Evolutionary conservation across 2,113 vertebrate genomes (phyloP).

Genomic region (Neofelis nebulosa): DNA sequence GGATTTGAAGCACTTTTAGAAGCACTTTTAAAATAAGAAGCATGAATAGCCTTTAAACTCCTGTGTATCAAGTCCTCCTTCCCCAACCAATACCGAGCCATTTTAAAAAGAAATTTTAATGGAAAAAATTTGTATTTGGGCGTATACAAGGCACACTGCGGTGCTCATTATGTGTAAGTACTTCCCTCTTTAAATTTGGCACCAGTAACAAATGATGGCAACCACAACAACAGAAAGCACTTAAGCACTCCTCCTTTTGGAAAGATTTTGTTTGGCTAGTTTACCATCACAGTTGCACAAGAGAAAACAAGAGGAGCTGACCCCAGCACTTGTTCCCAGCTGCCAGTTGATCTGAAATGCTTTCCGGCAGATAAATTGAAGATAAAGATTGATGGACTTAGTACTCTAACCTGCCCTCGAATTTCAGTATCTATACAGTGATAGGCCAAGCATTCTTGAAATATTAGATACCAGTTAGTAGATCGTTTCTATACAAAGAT

Average conservation of each 20-base stretch:
- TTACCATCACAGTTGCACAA: background rate
- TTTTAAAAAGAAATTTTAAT: background rate
- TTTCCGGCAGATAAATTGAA: constrained; percentile 11
- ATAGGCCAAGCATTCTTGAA: constrained; percentile 19
- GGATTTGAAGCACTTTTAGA: constrained; percentile 91
- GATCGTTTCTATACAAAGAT: constrained; percentile 36
- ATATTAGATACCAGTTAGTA: constrained; percentile 19
- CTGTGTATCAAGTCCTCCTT: constrained; percentile 11
- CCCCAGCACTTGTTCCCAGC: background rate
- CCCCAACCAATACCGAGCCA: background rate
- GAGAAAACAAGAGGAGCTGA: background rate
- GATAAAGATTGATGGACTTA: background rate
- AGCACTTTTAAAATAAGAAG: constrained; percentile 86
- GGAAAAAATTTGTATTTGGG: constrained; percentile 43
- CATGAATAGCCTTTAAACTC: constrained; percentile 48
- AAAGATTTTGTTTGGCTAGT: background rate
- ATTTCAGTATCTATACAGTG: background rate
- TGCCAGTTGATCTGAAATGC: background rate
- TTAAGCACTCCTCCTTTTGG: constrained; percentile 56
- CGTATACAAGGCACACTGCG: background rate
- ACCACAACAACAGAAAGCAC: background rate
- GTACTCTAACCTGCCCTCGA: background rate
- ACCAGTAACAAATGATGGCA: background rate
- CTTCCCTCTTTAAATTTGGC: constrained; percentile 20
- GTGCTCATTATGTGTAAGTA: background rate